These are phyloP conservation scores for Numenius phaeopus DNA, from an alignment of 2,797 vertebrate species.

Conservation along the genomic window DNA sequence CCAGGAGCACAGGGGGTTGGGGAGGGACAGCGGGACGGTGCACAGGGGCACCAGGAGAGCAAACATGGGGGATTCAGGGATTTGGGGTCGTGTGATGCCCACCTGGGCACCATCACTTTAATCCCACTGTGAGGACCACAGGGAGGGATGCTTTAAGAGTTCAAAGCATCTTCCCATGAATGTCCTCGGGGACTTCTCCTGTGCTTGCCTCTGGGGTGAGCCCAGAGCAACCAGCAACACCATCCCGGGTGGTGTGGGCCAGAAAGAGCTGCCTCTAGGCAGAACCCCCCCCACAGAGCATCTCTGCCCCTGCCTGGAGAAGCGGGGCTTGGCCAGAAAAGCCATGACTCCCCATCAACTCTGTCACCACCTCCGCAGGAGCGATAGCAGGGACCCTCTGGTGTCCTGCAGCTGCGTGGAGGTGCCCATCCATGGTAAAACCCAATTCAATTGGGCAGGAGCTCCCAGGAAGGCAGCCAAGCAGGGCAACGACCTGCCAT, in stretches of 20 bases:
- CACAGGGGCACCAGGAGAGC: too few relatives aligned
- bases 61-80: neutral
- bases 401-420: neutral
- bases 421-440: neutral
- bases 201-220: neutral
- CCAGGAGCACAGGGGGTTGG: neutral
- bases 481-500: neutral
- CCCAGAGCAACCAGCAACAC: neutral
- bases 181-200: neutral
- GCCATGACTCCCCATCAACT: neutral
- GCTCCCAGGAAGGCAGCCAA: neutral
- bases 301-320: neutral
- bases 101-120: neutral
- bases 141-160: neutral
- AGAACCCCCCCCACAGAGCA: neutral
- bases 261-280: neutral
- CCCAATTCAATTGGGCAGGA: neutral
- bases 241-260: neutral
- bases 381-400: neutral
- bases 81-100: neutral
- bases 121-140: neutral
- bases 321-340: neutral
- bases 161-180: neutral
- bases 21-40: fast-evolving
- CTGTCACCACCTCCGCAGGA: neutral